Evolutionary conservation across 2,888 invertebrate species (phyloP).

Genomic region (Lasioglossum calceatum): DNA sequence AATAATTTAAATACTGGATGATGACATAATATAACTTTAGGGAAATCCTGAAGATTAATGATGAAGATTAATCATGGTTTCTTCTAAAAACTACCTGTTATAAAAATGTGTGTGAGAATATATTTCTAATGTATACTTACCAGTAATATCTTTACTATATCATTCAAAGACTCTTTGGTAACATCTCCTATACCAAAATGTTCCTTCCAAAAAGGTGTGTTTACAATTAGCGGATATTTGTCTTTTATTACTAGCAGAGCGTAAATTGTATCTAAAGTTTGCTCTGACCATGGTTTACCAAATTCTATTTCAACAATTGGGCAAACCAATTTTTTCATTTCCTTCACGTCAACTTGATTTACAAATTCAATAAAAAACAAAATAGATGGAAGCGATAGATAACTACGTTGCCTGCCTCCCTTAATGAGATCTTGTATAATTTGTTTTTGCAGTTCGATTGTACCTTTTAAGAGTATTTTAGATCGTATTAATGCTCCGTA

Average conservation of each 20-base stretch:
- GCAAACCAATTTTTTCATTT: conserved; percentile 87
- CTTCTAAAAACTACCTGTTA: conserved; percentile 27
- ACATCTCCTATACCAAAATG: conserved; percentile 86
- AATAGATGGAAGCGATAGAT: conserved; percentile 87
- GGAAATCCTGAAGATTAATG: conserved; percentile 86
- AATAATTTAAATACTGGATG: conserved; percentile 89
- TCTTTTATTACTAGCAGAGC: conserved; percentile 85
- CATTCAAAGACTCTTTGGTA: conserved; percentile 86
- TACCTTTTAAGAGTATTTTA: conserved; percentile 85
- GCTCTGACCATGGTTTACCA: conserved; percentile 87
- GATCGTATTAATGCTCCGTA: conserved; percentile 90
- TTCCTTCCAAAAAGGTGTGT: conserved; percentile 86
- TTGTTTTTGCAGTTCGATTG: conserved; percentile 85
- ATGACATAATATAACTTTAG: conserved; percentile 86
- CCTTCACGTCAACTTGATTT: conserved; percentile 85
- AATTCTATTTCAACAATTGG: conserved; percentile 87
- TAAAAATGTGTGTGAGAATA: neutral
- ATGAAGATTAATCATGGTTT: conserved; percentile 26
- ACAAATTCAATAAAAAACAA: conserved; percentile 88
- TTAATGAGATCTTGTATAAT: conserved; percentile 85
- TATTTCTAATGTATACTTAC: conserved; percentile 83
- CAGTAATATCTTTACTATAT: conserved; percentile 87
- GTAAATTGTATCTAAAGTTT: conserved; percentile 88
- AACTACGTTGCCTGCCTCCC: conserved; percentile 87
- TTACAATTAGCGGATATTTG: conserved; percentile 85